Percentiles rank a stretch among this genome's conserved stretches.
Evolutionary conservation across 2,113 vertebrate species (phyloP).

Genomic region (Notarius lentiginosus): DNA sequence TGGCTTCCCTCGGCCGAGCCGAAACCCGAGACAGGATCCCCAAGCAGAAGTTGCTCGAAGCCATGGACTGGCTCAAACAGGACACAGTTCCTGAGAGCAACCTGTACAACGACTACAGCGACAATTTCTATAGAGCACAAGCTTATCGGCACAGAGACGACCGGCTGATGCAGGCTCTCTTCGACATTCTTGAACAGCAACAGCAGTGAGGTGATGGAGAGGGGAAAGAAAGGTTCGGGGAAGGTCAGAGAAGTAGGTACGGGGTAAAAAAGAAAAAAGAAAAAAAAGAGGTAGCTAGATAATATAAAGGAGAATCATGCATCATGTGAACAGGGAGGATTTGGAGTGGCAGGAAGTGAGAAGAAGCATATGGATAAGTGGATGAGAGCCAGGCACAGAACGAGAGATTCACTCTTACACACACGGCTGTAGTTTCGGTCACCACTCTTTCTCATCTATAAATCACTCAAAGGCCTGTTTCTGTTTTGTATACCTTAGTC

Average conservation of each 20-base stretch:
- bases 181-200: conserved; percentile 82
- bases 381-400: conserved; percentile 12
- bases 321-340: conserved; percentile 1
- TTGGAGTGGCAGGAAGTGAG: not conserved
- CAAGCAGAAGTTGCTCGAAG: conserved; percentile 82
- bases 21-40: conserved; percentile 69
- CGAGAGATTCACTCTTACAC: conserved; percentile 36
- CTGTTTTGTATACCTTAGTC: conserved; percentile 34
- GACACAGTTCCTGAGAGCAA: conserved; percentile 77
- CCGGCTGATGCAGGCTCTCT: conserved; percentile 86
- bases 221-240: conserved; percentile 19
- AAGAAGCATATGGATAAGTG: not conserved
- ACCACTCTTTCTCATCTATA: conserved; percentile 32
- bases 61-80: conserved; percentile 84
- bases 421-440: conserved; percentile 25
- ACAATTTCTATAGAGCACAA: conserved; percentile 87
- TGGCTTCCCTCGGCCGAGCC: conserved; percentile 17
- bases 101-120: conserved; percentile 86
- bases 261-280: not conserved
- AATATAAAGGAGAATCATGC: not conserved
- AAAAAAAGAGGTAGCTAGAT: not conserved
- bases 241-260: not conserved
- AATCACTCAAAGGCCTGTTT: conserved; percentile 33
- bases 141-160: conserved; percentile 92
- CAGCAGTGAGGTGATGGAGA: conserved; percentile 64